These are phyloP conservation scores for Colinus virginianus DNA, from an alignment of 2,113 vertebrate genomes.

Conservation along the genomic window DNA sequence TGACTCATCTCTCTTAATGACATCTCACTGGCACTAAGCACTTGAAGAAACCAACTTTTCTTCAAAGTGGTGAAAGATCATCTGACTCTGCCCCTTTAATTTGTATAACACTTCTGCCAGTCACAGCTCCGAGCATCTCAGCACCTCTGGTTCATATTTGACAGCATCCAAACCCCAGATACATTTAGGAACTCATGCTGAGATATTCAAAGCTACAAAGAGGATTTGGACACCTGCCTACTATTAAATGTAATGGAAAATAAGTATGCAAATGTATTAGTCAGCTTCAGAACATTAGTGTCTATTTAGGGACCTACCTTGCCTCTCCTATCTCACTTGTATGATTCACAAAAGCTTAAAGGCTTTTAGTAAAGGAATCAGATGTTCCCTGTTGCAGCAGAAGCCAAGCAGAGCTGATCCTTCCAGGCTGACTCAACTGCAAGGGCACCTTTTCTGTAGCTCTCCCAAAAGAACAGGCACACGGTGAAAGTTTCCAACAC, in stretches of 20 bases:
- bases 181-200: neutral
- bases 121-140: neutral
- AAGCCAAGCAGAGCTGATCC: neutral
- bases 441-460: neutral
- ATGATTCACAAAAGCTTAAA: neutral
- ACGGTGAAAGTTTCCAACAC: neutral
- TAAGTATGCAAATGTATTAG: neutral
- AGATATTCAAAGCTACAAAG: neutral
- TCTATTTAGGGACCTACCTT: neutral
- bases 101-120: neutral
- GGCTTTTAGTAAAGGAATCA: neutral
- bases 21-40: neutral
- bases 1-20: conserved; percentile 41
- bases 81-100: neutral
- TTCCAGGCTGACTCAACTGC: neutral
- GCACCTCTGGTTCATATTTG: neutral
- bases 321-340: neutral
- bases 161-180: neutral
- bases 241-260: neutral
- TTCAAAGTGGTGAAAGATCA: neutral
- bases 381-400: neutral
- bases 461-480: neutral
- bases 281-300: neutral
- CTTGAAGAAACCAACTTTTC: conserved; percentile 2
- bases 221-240: neutral